Conservation (phyloP, 2,888 invertebrate species). For the Morpho helenor region DNA sequence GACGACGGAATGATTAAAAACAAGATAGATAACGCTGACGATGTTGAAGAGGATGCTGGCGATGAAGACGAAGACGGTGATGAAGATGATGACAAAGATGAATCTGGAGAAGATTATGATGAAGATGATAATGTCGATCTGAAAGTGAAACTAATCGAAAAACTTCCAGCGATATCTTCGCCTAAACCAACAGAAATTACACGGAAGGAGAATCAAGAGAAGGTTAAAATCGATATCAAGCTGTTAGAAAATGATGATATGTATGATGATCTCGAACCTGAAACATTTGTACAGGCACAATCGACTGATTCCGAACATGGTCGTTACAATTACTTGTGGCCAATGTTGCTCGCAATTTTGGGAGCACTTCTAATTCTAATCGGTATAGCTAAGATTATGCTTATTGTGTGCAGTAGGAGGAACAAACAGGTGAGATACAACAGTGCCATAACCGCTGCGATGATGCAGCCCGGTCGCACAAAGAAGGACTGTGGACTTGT, state of each 20-base stretch:
- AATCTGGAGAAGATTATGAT: conserved; percentile 50
- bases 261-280: conserved; percentile 49
- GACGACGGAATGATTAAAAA: conserved; percentile 44
- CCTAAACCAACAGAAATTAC: conserved; percentile 26
- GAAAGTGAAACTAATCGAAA: conserved; percentile 60
- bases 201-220: conserved; percentile 26
- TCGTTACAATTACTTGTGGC: conserved; percentile 76
- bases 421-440: conserved; percentile 66
- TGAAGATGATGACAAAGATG: conserved; percentile 53
- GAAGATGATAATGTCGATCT: conserved; percentile 61
- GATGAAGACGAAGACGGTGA: conserved; percentile 54
- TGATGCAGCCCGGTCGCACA: conserved; percentile 74
- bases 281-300: conserved; percentile 50
- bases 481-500: conserved; percentile 87
- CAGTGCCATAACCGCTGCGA: conserved; percentile 74
- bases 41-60: conserved; percentile 54
- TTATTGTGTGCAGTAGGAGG: conserved; percentile 54
- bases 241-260: conserved; percentile 53
- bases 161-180: conserved; percentile 33
- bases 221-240: conserved; percentile 54
- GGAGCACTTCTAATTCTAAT: conserved; percentile 78
- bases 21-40: conserved; percentile 40
- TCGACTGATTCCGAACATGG: conserved; percentile 60
- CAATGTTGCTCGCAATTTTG: conserved; percentile 78
- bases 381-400: conserved; percentile 73